Evolutionary conservation across 2,888 invertebrate species (phyloP).

Genomic region (Papilio gigon): DNA sequence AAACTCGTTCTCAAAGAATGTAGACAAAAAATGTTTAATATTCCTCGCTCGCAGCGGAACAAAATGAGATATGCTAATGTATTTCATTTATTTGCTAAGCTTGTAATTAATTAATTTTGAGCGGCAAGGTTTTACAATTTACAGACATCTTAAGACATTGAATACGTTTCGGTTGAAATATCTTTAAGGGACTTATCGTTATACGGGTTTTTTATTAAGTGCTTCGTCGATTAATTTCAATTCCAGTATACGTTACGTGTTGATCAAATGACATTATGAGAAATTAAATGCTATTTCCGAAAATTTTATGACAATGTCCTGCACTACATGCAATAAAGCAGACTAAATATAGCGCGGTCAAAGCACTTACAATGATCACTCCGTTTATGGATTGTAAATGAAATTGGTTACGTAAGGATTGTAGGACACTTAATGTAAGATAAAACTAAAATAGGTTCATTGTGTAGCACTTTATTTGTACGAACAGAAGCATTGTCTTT

Average conservation of each 20-base stretch:
- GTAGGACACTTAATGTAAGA: neutral
- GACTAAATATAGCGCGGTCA: conserved; percentile 5
- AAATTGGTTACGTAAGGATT: neutral
- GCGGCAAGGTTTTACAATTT: conserved; percentile 22
- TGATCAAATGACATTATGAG: neutral
- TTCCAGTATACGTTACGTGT: neutral
- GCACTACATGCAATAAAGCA: conserved; percentile 2
- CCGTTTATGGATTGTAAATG: conserved; percentile 12
- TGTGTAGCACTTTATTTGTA: neutral
- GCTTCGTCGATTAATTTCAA: neutral
- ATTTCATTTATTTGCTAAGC: conserved; percentile 49
- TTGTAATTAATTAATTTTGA: conserved; percentile 40
- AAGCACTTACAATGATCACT: conserved; percentile 5
- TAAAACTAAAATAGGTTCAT: neutral
- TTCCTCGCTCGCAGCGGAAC: conserved; percentile 46
- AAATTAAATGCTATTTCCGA: neutral
- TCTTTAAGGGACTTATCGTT: neutral
- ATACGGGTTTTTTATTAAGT: neutral
- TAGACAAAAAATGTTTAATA: conserved; percentile 60
- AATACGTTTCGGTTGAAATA: conserved; percentile 22
- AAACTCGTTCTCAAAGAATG: conserved; percentile 56
- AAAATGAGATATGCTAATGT: conserved; percentile 53
- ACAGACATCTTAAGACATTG: conserved; percentile 13
- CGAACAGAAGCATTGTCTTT: neutral
- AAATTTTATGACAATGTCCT: neutral